Evolutionary conservation across 2,797 vertebrate genomes (phyloP).

Genomic region (Hirundo rustica): DNA sequence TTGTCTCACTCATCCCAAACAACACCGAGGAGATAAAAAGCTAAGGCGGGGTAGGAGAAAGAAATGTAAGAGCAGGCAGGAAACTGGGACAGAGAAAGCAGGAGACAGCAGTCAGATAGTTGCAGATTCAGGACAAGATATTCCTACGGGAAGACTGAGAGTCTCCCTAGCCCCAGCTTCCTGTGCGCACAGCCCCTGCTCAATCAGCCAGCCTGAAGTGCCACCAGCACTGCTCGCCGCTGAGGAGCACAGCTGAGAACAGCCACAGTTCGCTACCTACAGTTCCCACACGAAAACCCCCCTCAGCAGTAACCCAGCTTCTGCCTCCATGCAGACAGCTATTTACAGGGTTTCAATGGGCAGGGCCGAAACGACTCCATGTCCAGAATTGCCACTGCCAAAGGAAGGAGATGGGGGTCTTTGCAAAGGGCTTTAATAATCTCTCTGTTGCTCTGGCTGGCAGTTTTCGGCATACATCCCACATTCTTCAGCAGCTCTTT

Average conservation of each 20-base stretch:
- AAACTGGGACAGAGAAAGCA: not conserved
- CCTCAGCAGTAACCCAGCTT: not conserved
- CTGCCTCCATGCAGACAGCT: constrained; percentile 17
- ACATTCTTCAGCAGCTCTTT: constrained; percentile 60
- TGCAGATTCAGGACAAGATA: not conserved
- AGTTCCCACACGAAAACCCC: not conserved
- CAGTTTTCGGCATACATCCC: constrained; percentile 39
- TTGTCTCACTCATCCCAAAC: not conserved
- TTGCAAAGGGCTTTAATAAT: constrained; percentile 39
- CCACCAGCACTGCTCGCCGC: too few relatives aligned
- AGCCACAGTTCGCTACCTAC: not conserved
- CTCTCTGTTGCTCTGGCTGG: constrained; percentile 7
- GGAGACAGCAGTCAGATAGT: not conserved
- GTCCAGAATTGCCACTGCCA: constrained; percentile 21
- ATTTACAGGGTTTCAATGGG: constrained; percentile 38
- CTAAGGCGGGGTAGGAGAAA: not conserved
- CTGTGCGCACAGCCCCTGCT: not conserved
- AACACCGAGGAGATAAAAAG: not conserved
- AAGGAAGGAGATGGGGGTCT: not conserved
- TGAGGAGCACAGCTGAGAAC: not conserved
- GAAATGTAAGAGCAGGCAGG: not conserved
- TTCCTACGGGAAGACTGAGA: not conserved
- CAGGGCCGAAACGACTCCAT: not conserved
- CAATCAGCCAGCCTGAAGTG: fast-evolving
- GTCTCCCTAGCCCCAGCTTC: not conserved